phyloP scores from a whole-genome alignment of 1,140 invertebrate genomes.

The Tetramorium parvispinum region DNA sequence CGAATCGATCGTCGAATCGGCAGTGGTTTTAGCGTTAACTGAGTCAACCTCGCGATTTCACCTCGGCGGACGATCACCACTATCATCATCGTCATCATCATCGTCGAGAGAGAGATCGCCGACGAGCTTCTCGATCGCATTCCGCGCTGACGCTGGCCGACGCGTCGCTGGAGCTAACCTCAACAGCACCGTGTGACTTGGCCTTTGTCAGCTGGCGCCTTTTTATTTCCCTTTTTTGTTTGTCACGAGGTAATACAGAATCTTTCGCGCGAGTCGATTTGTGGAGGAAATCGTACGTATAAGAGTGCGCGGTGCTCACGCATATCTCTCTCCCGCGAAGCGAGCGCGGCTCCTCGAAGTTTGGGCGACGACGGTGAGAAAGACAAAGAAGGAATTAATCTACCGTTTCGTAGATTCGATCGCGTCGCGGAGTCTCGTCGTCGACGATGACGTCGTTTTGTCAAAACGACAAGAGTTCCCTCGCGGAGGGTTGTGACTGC shows the following conservation, averaged over 20 bases:
- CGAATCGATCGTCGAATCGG: not conserved
- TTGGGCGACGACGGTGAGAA: not conserved
- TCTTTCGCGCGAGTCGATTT: not conserved
- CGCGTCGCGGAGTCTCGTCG: not conserved
- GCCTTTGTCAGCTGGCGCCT: not conserved
- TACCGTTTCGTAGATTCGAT: not conserved
- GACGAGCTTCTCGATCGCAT: not conserved
- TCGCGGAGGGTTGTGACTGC: conserved; percentile 26
- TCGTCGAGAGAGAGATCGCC: too few relatives aligned
- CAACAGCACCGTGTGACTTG: not conserved
- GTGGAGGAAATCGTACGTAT: not conserved
- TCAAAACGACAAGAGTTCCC: conserved; percentile 63
- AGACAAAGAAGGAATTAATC: not conserved
- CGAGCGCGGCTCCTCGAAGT: too few relatives aligned
- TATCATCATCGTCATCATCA: not conserved
- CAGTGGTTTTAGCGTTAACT: not conserved
- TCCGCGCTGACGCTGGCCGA: too few relatives aligned
- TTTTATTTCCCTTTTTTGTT: not conserved
- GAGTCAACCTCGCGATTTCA: not conserved
- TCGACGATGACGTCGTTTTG: conserved; percentile 71
- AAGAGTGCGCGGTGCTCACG: not conserved
- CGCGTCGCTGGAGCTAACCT: conserved; percentile 6
- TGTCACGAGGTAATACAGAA: not conserved
- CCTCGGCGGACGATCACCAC: not conserved
- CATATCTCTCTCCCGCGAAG: too few relatives aligned